A percentile compares a stretch with the other conserved stretches of the same genome.
Evolutionary conservation across 2,888 invertebrate genomes (phyloP).

Genomic region (Lithophane semibrunnea): DNA sequence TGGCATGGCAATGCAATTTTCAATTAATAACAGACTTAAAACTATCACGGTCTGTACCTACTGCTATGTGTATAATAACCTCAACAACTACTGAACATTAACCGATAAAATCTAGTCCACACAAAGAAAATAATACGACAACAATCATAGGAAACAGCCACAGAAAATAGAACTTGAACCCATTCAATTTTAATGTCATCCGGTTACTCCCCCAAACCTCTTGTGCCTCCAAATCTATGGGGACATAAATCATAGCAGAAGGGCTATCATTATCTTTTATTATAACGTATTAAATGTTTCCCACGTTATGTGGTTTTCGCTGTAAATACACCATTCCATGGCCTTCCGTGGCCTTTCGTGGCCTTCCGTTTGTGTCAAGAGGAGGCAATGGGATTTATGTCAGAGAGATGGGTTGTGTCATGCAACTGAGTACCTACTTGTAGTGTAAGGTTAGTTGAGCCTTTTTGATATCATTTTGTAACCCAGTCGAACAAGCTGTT

Average conservation of each 20-base stretch:
- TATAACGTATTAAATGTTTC: conserved; percentile 61
- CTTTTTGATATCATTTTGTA: neutral
- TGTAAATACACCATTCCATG: conserved; percentile 39
- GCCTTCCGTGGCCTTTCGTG: conserved; percentile 5
- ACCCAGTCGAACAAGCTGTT: no score
- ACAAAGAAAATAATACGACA: conserved; percentile 35
- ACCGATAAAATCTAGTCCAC: neutral
- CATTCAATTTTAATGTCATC: conserved; percentile 62
- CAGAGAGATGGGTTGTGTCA: conserved; percentile 30
- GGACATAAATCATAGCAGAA: conserved; percentile 52
- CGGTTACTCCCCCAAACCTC: conserved; percentile 50
- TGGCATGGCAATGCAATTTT: neutral
- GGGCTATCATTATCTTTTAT: conserved; percentile 62
- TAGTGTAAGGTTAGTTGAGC: neutral
- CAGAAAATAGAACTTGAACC: conserved; percentile 34
- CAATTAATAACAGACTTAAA: no score
- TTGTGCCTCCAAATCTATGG: conserved; percentile 58
- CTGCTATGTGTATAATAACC: neutral
- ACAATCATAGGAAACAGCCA: conserved; percentile 29
- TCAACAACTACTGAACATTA: neutral
- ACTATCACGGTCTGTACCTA: neutral
- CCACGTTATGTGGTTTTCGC: conserved; percentile 34
- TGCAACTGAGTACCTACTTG: conserved; percentile 35
- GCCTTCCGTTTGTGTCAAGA: conserved; percentile 29
- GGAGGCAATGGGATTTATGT: conserved; percentile 25